Evolutionary conservation across 2,797 vertebrate genomes (phyloP), one percentile per base, ranked within the genome.

Genomic region (Danio jaintianensis): DNA sequence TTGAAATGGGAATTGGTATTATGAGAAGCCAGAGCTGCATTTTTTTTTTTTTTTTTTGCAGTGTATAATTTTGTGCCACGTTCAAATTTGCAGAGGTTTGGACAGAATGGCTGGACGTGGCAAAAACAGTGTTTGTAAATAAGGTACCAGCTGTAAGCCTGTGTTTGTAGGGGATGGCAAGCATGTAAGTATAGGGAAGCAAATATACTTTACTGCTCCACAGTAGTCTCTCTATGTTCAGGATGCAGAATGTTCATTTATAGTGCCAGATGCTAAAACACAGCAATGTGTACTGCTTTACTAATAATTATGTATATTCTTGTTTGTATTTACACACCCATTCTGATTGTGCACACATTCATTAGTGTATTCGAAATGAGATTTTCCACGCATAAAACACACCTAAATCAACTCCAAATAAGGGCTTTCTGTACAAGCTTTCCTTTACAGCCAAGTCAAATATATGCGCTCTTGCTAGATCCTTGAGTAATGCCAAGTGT

Each of bases 61-160:
- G 48, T 55, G 63, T 74, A 59, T 79, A 79, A 82, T 68, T 75
- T 53, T 36, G 62, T 42, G 45, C 36, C 52, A 73, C 61, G 22
- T 64, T 78, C 40, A 64, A 47, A 67, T 64, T 50, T 61, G 45
- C 36, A 59, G 13, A 38, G n/a, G 61, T 55, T 53, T 58, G 52
- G 52, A 58, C 4, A 18, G 75, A 66, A 47, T 8, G 6, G 40
- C 50, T 67, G 63, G 40, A 67, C 36, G 53, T 58, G 42, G 62
- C 15, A 55, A 66, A 77, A 77, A 16, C 52, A 48, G 4, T 58
- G 63, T 67, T 78, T 68, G 75, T 48, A 48, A 77, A 78, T 68
- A 56, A 48, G 52, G 75, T 43, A 45, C 7, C 43, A 68, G 63
- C 42, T 68, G 63, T 78, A 48, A 68, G 11, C 16, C 53, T 48